Evolutionary conservation across 2,113 vertebrate genomes (phyloP).

Genomic region (Balaenoptera acutorostrata): DNA sequence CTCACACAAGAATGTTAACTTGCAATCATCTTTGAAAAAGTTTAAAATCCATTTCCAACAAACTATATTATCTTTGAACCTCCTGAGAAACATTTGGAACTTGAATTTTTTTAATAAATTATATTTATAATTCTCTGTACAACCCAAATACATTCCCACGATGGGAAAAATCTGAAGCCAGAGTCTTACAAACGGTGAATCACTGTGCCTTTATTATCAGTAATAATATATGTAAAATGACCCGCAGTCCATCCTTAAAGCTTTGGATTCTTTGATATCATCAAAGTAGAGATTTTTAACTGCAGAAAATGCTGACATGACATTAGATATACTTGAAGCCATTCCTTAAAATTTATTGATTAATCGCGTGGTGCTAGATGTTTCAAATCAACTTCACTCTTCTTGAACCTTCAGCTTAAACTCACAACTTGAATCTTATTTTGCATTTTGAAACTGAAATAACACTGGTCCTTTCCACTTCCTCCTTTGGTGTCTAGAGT

Average conservation of each 20-base stretch:
- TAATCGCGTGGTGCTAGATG: background rate
- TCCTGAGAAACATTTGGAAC: background rate
- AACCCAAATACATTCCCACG: background rate
- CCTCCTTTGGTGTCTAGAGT: background rate
- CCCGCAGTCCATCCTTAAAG: background rate
- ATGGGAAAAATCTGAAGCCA: background rate
- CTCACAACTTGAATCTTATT: background rate
- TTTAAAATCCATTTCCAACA: background rate
- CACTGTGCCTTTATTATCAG: background rate
- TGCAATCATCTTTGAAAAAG: background rate
- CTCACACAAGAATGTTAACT: background rate
- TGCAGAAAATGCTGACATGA: background rate
- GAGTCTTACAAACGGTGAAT: background rate
- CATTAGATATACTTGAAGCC: background rate
- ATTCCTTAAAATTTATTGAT: background rate
- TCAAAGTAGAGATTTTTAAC: background rate
- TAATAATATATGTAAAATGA: background rate
- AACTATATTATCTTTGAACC: background rate
- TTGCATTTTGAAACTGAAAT: background rate
- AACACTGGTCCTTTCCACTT: background rate
- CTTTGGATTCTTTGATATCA: background rate
- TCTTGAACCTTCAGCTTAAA: background rate
- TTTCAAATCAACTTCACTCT: background rate
- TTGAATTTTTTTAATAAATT: background rate
- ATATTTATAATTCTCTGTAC: background rate